Evolutionary conservation across 2,888 invertebrate genomes (phyloP).

Genomic region (Tachina fera): DNA sequence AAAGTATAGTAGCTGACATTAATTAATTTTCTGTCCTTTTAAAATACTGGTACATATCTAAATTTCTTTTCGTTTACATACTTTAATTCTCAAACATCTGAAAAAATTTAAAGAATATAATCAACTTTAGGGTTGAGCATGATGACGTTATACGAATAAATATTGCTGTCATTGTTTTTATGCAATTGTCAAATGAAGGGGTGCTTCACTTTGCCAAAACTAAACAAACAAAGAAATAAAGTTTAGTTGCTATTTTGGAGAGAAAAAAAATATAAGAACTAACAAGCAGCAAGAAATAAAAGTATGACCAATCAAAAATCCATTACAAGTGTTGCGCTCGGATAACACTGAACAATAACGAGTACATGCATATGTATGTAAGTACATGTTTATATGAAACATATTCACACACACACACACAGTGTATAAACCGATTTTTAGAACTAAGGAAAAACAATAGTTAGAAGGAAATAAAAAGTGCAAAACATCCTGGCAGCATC

Average conservation of each 20-base stretch:
- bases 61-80: not conserved
- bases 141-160: conserved; percentile 32
- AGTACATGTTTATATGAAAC: conserved; percentile 1
- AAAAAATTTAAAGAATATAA: conserved; percentile 10
- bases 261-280: conserved; percentile 35
- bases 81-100: conserved; percentile 37
- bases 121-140: conserved; percentile 38
- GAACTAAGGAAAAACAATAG: conserved; percentile 6
- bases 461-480: conserved; percentile 58
- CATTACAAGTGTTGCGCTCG: conserved; percentile 82
- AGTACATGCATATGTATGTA: conserved; percentile 8
- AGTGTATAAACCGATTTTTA: conserved; percentile 3
- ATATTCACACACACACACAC: conserved; percentile 9
- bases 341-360: conserved; percentile 78
- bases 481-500: conserved; percentile 67
- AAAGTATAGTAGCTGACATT: too few relatives aligned
- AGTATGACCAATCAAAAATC: conserved; percentile 82
- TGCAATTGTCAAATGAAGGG: conserved; percentile 40
- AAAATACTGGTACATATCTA: not conserved
- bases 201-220: conserved; percentile 68
- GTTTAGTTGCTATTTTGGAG: conserved; percentile 65
- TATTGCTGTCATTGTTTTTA: conserved; percentile 32
- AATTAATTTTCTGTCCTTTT: not conserved
- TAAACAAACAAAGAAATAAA: conserved; percentile 73
- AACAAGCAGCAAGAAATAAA: conserved; percentile 64